phyloP scores from a whole-genome alignment of 1,140 invertebrate species.

The Eumeta japonica region DNA sequence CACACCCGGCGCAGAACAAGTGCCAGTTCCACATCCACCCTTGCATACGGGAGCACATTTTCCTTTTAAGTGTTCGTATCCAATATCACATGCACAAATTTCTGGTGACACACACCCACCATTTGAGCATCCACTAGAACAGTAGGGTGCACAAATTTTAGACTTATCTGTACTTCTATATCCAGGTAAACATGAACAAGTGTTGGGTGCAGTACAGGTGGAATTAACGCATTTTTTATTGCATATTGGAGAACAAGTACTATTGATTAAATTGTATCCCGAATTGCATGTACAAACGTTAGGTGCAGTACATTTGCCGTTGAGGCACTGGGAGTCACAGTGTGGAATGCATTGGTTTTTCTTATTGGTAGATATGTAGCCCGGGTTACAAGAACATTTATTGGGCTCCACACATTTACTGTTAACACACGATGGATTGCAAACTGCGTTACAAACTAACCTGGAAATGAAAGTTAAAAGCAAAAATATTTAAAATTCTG shows the following conservation, averaged over 20 bases:
- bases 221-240: constrained; percentile 21
- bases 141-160: constrained; percentile 21
- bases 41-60: constrained; percentile 32
- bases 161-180: constrained; percentile 11
- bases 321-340: constrained; percentile 19
- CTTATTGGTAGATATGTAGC: constrained; percentile 26
- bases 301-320: constrained; percentile 57
- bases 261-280: constrained; percentile 39
- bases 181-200: constrained; percentile 13
- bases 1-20: background rate
- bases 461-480: constrained; percentile 8
- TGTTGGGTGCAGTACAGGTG: constrained; percentile 17
- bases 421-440: constrained; percentile 11
- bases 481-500: too few species aligned
- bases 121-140: constrained; percentile 46
- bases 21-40: constrained; percentile 41
- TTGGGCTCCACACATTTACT: constrained; percentile 34
- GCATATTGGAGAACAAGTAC: constrained; percentile 45
- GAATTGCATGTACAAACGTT: constrained; percentile 56
- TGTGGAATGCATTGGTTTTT: constrained; percentile 21
- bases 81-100: constrained; percentile 57
- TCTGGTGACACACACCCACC: constrained; percentile 54
- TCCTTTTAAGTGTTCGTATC: constrained; percentile 49
- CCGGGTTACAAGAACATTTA: constrained; percentile 44
- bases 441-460: constrained; percentile 9